A percentile compares a stretch with the other conserved stretches of the same genome.
phyloP scores from a whole-genome alignment of 2,888 invertebrate species.

The Magallana nippona region DNA sequence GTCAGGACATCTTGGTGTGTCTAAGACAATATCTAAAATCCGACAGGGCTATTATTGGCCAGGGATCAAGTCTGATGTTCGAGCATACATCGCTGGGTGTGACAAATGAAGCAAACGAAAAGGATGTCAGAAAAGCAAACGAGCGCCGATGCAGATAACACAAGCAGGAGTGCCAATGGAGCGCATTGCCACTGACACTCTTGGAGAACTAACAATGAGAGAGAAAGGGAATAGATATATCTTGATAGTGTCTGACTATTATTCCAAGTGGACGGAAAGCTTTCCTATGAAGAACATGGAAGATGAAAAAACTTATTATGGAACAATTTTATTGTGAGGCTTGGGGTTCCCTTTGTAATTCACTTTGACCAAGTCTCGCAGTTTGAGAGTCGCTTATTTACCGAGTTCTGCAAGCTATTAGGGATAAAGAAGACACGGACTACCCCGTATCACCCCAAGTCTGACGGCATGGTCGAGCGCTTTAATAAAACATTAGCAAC shows the following conservation, averaged over 20 bases:
- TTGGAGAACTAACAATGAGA: constrained; percentile 19
- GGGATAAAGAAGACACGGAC: constrained; percentile 35
- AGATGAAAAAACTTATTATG: background rate
- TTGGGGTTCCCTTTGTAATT: constrained; percentile 7
- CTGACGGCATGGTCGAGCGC: constrained; percentile 15
- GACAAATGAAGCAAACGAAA: constrained; percentile 37
- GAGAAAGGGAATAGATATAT: constrained; percentile 37
- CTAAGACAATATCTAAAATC: background rate
- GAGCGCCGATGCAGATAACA: constrained; percentile 28
- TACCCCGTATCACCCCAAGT: constrained; percentile 19
- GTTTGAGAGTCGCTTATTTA: constrained; percentile 27
- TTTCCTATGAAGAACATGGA: constrained; percentile 25
- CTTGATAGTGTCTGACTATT: constrained; percentile 35
- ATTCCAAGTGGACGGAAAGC: background rate
- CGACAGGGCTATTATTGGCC: constrained; percentile 36
- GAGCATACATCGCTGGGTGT: constrained; percentile 26
- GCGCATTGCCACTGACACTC: no score
- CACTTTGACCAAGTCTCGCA: constrained; percentile 29
- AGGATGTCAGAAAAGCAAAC: background rate
- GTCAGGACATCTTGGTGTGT: constrained; percentile 30
- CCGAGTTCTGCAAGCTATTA: background rate
- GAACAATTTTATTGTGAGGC: background rate
- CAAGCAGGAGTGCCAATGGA: constrained; percentile 37
- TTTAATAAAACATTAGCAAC: constrained; percentile 32
- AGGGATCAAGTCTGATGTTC: constrained; percentile 23